Conservation (phyloP, 2,888 invertebrate species). For the Thera britannica region DNA sequence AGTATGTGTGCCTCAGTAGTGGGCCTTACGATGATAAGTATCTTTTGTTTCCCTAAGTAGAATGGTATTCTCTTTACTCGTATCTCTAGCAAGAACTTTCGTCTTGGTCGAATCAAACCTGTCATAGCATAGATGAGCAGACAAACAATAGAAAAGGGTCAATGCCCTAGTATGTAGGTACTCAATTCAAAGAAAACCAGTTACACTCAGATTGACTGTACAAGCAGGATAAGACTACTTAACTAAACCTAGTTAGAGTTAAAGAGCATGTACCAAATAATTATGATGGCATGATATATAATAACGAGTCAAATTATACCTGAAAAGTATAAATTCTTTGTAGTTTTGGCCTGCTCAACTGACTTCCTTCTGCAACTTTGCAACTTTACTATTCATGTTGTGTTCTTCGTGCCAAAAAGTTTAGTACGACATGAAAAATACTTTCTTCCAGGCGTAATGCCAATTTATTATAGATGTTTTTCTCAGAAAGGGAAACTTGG, state of each 20-base stretch:
- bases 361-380: too few species aligned
- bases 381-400: too few species aligned
- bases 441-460: constrained; percentile 17
- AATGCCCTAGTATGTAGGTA: constrained; percentile 7
- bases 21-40: too few species aligned
- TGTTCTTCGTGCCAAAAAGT: too few species aligned
- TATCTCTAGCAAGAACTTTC: not conserved
- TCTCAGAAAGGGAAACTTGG: constrained; percentile 64
- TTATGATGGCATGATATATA: too few species aligned
- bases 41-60: too few species aligned
- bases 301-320: not conserved
- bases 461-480: constrained; percentile 27
- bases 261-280: not conserved
- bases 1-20: too few species aligned
- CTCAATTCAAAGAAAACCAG: constrained; percentile 13
- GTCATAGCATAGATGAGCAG: constrained; percentile 3
- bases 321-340: too few species aligned
- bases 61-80: too few species aligned
- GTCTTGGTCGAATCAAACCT: not conserved
- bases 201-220: not conserved
- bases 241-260: not conserved
- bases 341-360: too few species aligned
- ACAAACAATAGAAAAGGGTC: constrained; percentile 19
- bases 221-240: not conserved
- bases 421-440: not conserved